phyloP scores from a whole-genome alignment of 2,797 vertebrate genomes.

The Macrochelys suwanniensis region DNA sequence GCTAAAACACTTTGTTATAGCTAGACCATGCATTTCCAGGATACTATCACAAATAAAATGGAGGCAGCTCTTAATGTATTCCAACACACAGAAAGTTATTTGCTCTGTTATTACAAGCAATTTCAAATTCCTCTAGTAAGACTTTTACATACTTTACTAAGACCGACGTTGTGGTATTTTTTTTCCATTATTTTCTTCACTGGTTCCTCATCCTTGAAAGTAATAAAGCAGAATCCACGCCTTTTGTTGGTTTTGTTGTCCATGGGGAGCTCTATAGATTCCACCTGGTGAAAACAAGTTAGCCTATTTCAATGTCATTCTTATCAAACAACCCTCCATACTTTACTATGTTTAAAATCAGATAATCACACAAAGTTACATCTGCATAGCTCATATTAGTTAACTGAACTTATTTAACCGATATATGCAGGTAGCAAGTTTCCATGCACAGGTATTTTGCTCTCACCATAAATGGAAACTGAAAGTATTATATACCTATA shows the following conservation, averaged over 20 bases:
- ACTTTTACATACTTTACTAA: conserved; percentile 92
- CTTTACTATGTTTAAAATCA: not conserved
- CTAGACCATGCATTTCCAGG: not conserved
- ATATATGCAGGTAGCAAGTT: not conserved
- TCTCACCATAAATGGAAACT: not conserved
- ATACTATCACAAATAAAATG: not conserved
- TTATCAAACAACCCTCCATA: not conserved
- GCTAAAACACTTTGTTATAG: not conserved
- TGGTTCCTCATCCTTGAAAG: conserved; percentile 96
- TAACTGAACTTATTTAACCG: accelerated
- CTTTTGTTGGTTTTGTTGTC: conserved; percentile 99
- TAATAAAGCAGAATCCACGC: conserved; percentile 99
- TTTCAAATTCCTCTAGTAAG: not conserved
- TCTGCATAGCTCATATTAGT: not conserved
- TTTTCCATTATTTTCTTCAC: conserved; percentile 99
- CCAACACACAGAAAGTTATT: not conserved
- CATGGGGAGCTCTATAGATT: conserved; percentile 98
- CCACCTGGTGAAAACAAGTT: conserved; percentile 84
- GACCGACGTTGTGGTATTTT: conserved; percentile 98
- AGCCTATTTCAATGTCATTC: not conserved
- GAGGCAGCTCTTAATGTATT: not conserved
- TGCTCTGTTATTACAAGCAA: accelerated
- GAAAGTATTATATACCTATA: not conserved
- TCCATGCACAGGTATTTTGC: not conserved
- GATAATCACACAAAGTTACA: not conserved